Conservation (phyloP, 1,140 invertebrate species). For the Trichomalopsis sarcophagae region DNA sequence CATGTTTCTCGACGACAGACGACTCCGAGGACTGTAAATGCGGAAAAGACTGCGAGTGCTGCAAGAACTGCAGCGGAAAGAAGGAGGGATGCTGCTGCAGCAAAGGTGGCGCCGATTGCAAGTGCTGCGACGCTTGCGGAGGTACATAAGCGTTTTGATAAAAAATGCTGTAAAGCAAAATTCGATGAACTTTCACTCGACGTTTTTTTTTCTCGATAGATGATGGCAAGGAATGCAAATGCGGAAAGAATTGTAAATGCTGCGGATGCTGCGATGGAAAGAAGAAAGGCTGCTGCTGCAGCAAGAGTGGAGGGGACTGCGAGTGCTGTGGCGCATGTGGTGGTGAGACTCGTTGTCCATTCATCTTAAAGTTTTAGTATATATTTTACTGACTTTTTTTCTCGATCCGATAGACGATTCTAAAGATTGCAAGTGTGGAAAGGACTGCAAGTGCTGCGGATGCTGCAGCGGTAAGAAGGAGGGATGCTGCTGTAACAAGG, state of each 20-base stretch:
- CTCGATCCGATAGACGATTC: not conserved
- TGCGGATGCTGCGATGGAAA: constrained; percentile 3
- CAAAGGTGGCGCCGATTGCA: not conserved
- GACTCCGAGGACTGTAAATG: not conserved
- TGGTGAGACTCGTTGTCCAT: no score
- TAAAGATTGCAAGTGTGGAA: constrained; percentile 16
- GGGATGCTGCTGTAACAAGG: constrained; percentile 16
- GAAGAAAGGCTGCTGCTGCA: not conserved
- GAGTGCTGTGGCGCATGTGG: constrained; percentile 8
- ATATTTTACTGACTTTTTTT: no score
- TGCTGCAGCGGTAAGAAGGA: not conserved
- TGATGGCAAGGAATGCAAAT: constrained; percentile 9
- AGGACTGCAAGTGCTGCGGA: constrained; percentile 11
- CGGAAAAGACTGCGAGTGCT: not conserved
- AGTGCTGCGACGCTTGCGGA: constrained; percentile 24
- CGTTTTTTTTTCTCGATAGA: not conserved
- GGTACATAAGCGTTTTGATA: not conserved
- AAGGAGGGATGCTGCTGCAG: not conserved
- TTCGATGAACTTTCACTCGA: not conserved
- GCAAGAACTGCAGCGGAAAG: not conserved
- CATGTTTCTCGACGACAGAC: not conserved
- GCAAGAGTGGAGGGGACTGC: constrained; percentile 26
- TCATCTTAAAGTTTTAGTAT: no score
- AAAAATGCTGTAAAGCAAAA: no score
- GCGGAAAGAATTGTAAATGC: constrained; percentile 10